phyloP scores from a whole-genome alignment of 2,113 vertebrate genomes.

The Castor canadensis region DNA sequence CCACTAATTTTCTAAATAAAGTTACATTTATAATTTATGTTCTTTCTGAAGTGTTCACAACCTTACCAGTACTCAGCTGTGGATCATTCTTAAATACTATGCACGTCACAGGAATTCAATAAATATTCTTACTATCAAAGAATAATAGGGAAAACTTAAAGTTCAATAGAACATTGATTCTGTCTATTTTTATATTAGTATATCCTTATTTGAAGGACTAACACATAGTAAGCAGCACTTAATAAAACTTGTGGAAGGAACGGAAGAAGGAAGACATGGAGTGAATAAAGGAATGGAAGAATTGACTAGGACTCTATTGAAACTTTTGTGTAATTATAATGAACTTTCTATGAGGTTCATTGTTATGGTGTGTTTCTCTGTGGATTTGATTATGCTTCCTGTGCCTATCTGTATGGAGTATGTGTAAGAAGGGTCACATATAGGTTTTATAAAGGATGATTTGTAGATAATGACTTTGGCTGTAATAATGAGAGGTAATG shows the following conservation, averaged over 20 bases:
- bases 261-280: not conserved
- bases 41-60: not conserved
- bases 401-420: not conserved
- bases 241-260: not conserved
- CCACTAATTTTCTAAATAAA: not conserved
- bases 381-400: not conserved
- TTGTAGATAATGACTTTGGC: slow-evolving; percentile 56
- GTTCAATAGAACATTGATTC: not conserved
- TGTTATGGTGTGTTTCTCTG: not conserved
- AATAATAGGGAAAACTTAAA: not conserved
- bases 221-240: not conserved
- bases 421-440: not conserved
- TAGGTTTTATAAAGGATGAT: not conserved
- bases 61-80: not conserved
- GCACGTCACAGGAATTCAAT: not conserved
- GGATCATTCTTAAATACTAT: not conserved
- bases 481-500: slow-evolving; percentile 60
- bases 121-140: not conserved
- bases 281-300: not conserved
- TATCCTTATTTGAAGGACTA: not conserved
- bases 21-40: not conserved
- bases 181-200: not conserved
- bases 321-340: not conserved
- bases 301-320: not conserved
- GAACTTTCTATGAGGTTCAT: not conserved